Conservation (phyloP, 2,888 invertebrate genomes). For the Synanthedon vespiformis region DNA sequence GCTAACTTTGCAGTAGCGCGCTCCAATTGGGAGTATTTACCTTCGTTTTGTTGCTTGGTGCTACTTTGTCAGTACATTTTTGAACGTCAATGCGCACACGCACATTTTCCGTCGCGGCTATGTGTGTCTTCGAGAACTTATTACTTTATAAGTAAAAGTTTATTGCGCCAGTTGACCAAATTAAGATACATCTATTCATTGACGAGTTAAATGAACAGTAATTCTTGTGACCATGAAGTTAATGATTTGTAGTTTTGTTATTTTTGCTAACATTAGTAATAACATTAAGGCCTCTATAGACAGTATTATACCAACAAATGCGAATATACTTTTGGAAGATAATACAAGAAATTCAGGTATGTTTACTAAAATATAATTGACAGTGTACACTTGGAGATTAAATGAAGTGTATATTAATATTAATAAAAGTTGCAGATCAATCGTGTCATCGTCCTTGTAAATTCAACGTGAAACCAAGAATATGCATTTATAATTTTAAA, state of each 20-base stretch:
- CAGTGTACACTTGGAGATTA: neutral
- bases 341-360: constrained; percentile 45
- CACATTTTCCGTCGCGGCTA: neutral
- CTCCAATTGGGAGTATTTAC: neutral
- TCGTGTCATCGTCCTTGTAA: constrained; percentile 62
- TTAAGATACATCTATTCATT: neutral
- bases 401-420: neutral
- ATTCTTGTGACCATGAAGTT: constrained; percentile 33
- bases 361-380: neutral
- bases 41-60: neutral
- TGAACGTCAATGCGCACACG: neutral
- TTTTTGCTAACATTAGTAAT: constrained; percentile 46
- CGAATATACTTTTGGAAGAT: constrained; percentile 42
- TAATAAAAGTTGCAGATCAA: constrained; percentile 33
- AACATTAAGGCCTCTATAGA: constrained; percentile 58
- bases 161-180: no score
- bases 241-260: constrained; percentile 40
- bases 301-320: constrained; percentile 35
- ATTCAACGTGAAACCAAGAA: constrained; percentile 58
- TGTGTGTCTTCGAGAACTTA: neutral
- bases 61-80: neutral
- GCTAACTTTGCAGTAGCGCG: neutral
- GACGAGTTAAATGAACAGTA: neutral
- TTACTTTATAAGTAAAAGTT: neutral
- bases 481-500: constrained; percentile 49